Base-by-base conservation (phyloP, 2,113 vertebrate species). In the Nothobranchius furzeri region DNA sequence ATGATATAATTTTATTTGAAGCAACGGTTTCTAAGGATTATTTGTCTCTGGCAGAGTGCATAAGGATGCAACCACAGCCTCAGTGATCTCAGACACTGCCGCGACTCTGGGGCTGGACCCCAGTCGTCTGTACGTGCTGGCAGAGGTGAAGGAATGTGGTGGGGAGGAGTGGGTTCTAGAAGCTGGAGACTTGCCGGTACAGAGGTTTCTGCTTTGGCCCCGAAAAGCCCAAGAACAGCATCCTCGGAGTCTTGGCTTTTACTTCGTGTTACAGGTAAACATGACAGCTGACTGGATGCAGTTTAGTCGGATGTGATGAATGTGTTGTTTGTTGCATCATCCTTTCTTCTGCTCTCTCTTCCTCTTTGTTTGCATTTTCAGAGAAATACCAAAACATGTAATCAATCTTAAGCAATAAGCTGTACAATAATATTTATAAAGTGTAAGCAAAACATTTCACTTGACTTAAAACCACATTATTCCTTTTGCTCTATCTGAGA, bases 121-220 rank as follows among this genome's bases (percentile, higher is more conserved):
- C 35, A 86, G 92, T 0, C 94, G 94, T 65, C 80, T 88, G 83
- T 98, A 98, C 0, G 96, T 96, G 60, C 90, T 99, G 0, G 96
- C 95, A 46, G 98, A 99, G 85, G 98, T 99, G 77, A 98, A 98
- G 76, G 97, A 99, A 79, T 93, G 94, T 0, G 98, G 98, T 0
- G 98, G 98, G 9, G 98, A 99, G 78, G 97, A 99, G 78, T 99
- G 96, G 98, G 94, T 98, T 2, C 93, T 99, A 25, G 98, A 99
- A 46, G 89, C 93, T 1, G 95, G 90, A 7, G 98, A 99, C 60
- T 88, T 95, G 0, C 98, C 97, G 0, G 97, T 96, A 3, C 98
- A 99, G 79, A 92, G 98, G 59, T 94, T 98, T 47, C 79, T 97
- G 72, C 94, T 99, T 1, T 99, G 98, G 98, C 98, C 98, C 0